Conservation (phyloP, 2,113 vertebrate genomes). For the Notiomystis cincta region DNA sequence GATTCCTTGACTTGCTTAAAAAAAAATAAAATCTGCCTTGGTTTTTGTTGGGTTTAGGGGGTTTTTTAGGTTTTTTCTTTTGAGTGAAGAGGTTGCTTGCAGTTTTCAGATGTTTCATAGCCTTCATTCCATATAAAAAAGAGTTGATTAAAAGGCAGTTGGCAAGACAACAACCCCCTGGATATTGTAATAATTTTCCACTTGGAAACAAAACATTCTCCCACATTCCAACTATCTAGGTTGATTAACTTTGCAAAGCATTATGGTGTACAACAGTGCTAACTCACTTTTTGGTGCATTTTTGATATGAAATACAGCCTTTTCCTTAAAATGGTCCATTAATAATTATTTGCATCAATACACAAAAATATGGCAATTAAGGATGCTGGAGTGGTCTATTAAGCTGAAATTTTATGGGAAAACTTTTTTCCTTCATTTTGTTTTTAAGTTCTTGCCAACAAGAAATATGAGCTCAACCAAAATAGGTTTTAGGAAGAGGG, state of each 20-base stretch:
- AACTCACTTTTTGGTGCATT: not conserved
- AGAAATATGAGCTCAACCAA: not conserved
- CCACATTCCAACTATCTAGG: not conserved
- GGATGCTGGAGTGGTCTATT: slow-evolving; percentile 18
- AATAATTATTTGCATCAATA: slow-evolving; percentile 28
- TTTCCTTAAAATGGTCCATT: not conserved
- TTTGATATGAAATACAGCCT: not conserved
- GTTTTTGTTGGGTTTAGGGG: not conserved
- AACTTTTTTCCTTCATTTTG: slow-evolving; percentile 18
- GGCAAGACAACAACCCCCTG: not conserved
- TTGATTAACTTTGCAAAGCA: slow-evolving; percentile 7
- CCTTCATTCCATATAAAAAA: not conserved
- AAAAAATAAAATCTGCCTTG: not conserved
- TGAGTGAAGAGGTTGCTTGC: slow-evolving; percentile 2
- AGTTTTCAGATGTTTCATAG: slow-evolving; percentile 30
- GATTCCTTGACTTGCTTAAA: slow-evolving; percentile 20
- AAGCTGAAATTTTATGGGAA: slow-evolving; percentile 19
- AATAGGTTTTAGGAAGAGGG: slow-evolving; percentile 15
- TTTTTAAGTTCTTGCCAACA: slow-evolving; percentile 48
- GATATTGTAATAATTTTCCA: slow-evolving; percentile 30
- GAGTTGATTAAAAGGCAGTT: slow-evolving; percentile 37
- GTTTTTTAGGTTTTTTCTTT: not conserved
- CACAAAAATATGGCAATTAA: slow-evolving; percentile 36
- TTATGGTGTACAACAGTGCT: not conserved
- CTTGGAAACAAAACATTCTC: slow-evolving; percentile 29